Evolutionary conservation across 1,140 invertebrate genomes (phyloP).

Genomic region (Calosoma granatense): DNA sequence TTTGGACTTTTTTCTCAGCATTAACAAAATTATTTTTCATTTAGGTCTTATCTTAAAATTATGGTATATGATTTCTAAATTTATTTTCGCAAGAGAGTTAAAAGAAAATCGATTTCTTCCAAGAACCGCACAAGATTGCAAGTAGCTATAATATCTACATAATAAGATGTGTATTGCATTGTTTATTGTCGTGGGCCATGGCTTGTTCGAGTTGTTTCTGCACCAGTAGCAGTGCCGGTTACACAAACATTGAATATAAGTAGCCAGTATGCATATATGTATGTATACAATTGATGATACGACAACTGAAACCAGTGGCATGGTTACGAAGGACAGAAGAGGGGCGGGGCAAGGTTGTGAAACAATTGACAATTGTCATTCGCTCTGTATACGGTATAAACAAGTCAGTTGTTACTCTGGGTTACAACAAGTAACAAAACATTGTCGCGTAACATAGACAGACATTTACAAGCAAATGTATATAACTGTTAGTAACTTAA

Average conservation of each 20-base stretch:
- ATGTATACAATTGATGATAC: too few species aligned
- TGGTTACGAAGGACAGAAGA: too few species aligned
- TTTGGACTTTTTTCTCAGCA: too few species aligned
- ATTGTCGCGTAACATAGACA: background rate
- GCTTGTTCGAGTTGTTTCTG: too few species aligned
- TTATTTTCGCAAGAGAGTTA: background rate
- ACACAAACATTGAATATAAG: background rate
- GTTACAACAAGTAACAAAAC: background rate
- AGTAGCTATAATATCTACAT: too few species aligned
- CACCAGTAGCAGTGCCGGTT: too few species aligned
- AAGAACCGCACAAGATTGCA: background rate
- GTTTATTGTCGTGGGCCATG: too few species aligned
- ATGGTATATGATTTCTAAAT: background rate
- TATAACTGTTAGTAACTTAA: background rate
- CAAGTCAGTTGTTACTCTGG: background rate
- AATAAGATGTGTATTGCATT: background rate
- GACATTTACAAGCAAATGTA: background rate
- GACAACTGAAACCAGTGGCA: too few species aligned
- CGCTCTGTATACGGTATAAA: background rate
- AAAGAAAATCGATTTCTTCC: background rate
- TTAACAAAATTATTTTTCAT: too few species aligned
- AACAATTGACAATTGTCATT: too few species aligned
- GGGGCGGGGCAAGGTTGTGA: too few species aligned
- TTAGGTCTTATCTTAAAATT: too few species aligned
- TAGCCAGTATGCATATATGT: background rate